Evolutionary conservation across 1,140 invertebrate genomes (phyloP).

Genomic region (Drosophila takahashii): DNA sequence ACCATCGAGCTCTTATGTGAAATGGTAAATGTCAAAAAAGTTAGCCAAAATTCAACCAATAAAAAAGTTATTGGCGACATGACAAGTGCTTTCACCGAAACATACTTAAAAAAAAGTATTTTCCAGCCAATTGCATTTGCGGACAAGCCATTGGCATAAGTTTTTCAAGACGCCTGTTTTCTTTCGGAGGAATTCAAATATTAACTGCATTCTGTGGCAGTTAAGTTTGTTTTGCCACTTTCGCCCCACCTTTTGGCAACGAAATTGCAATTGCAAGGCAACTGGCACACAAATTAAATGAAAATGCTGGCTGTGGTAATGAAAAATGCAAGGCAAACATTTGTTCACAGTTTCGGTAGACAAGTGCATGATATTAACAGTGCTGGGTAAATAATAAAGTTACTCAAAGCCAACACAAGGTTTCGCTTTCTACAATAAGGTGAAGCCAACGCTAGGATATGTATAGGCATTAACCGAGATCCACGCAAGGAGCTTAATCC

Average conservation of each 20-base stretch:
- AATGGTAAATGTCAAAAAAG: neutral
- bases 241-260: slow-evolving; percentile 19
- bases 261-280: slow-evolving; percentile 51
- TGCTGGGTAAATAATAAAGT: slow-evolving; percentile 20
- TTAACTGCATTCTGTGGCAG: slow-evolving; percentile 57
- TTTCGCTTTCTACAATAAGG: slow-evolving; percentile 10
- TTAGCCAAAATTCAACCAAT: neutral
- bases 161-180: slow-evolving; percentile 13
- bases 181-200: slow-evolving; percentile 39
- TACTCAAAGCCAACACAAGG: slow-evolving; percentile 21
- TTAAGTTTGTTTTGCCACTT: slow-evolving; percentile 46
- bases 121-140: slow-evolving; percentile 30
- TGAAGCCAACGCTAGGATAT: neutral
- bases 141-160: slow-evolving; percentile 9
- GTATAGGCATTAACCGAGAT: slow-evolving; percentile 7
- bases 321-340: slow-evolving; percentile 33
- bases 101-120: neutral
- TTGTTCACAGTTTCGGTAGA: slow-evolving; percentile 15
- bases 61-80: neutral
- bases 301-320: slow-evolving; percentile 26
- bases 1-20: neutral
- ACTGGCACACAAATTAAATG: slow-evolving; percentile 29
- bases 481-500: slow-evolving; percentile 11
- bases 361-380: slow-evolving; percentile 17
- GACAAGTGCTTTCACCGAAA: neutral